Conservation (phyloP, 2,113 vertebrate genomes). For the Colinus virginianus region DNA sequence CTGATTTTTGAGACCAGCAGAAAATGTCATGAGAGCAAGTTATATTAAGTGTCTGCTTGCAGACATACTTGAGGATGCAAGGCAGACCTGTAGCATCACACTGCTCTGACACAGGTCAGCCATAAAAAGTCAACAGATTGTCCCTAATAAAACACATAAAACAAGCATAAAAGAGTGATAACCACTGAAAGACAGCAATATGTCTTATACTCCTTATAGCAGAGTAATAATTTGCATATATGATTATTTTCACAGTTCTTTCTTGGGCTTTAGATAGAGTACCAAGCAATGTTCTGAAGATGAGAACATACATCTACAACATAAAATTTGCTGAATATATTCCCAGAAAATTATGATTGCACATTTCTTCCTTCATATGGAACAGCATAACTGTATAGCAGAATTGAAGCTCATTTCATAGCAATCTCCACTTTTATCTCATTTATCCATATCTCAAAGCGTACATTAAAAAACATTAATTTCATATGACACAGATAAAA, state of each 20-base stretch:
- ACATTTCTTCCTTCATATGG: background rate
- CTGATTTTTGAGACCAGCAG: background rate
- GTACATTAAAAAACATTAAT: background rate
- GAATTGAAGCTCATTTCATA: background rate
- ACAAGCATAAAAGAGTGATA: background rate
- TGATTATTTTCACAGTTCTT: background rate
- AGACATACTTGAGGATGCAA: background rate
- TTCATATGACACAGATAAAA: background rate
- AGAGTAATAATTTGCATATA: fast-evolving
- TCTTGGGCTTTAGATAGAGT: background rate
- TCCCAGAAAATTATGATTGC: background rate
- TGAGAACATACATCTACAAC: fast-evolving
- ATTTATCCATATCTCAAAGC: fast-evolving
- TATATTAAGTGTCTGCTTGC: background rate
- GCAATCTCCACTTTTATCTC: background rate
- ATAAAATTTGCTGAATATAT: background rate
- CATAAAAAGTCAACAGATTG: background rate
- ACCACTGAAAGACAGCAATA: background rate
- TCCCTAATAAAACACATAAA: background rate
- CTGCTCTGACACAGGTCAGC: background rate
- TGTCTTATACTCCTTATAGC: background rate
- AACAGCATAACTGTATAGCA: background rate
- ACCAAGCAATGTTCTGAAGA: background rate
- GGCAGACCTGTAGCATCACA: background rate
- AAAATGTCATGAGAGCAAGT: background rate